Conservation (phyloP, 2,113 vertebrate species). For the Epinephelus lanceolatus region DNA sequence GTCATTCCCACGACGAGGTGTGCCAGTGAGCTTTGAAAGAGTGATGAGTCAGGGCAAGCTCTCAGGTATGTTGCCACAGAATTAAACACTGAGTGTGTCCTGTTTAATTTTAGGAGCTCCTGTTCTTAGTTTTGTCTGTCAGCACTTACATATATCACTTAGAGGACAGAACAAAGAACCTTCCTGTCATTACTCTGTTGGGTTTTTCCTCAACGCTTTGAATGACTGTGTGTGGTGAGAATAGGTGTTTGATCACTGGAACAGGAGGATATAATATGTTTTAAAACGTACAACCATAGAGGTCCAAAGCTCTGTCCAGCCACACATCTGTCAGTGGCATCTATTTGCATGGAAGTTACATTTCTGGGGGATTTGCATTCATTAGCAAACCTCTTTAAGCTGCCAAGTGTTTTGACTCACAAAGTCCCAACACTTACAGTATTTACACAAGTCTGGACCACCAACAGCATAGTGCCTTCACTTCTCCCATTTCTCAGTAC, state of each 20-base stretch:
- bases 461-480: conserved; percentile 70
- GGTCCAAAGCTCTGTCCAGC: background rate
- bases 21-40: conserved; percentile 72
- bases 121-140: conserved; percentile 79
- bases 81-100: conserved; percentile 71
- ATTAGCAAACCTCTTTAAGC: conserved; percentile 71
- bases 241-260: conserved; percentile 62
- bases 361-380: conserved; percentile 74
- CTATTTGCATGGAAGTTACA: conserved; percentile 75
- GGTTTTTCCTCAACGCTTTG: conserved; percentile 69
- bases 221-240: conserved; percentile 63
- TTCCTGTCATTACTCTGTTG: conserved; percentile 59
- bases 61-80: conserved; percentile 68
- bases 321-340: conserved; percentile 72
- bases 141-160: conserved; percentile 75
- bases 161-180: conserved; percentile 75
- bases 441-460: conserved; percentile 82
- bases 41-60: conserved; percentile 81
- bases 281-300: background rate
- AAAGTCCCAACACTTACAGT: conserved; percentile 73
- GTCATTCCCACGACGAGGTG: conserved; percentile 82
- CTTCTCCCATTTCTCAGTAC: conserved; percentile 66
- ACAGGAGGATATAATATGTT: conserved; percentile 19
- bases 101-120: conserved; percentile 79
- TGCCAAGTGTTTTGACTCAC: conserved; percentile 68